Base-by-base conservation (phyloP, 64 coral and sea anemone species). In the Montipora efflorescens region DNA sequence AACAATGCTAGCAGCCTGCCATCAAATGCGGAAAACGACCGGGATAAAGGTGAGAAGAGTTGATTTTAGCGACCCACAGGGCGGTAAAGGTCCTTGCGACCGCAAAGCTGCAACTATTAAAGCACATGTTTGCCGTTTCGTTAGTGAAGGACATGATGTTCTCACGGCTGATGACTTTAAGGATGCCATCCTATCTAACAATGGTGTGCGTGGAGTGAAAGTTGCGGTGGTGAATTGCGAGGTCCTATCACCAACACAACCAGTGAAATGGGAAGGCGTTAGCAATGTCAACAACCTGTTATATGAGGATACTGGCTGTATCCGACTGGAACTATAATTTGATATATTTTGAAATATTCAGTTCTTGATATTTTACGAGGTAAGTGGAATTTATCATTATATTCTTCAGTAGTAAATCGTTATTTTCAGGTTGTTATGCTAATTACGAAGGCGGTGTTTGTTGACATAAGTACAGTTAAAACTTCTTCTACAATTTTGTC, bases 91-190 rank as follows among this genome's bases (percentile, higher is more conserved):
- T 52, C 47, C 75, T 55, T 93, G 81, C 61, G 91, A 93, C 71
- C 81, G 91, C 72, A 93, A 92, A 74, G 90, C 90, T 75, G 80
- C 90, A 21, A 92, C 80, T 46, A 84, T 92, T 7, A 84, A 92
- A 75, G 79, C 61, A 3, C 69, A 92, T 59, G 80, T 92, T 76
- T 49, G 91, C 48, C 55, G 44, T 50, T 93, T 75, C 58, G 44
- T 93, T 18, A 79, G 79, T 28, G 86, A 94, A 66, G 92, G 92
- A 11, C 85, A 89, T 43, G 86, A 94, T 81, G 86, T 94, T 13
- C 13, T 94, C 20, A 94, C 36, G 5, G 76, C 92, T 76, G 11
- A 62, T 45, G 71, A 94, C 46, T n/a, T 94, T 20, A 79, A 76
- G 48, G 68, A 88, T 59, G 92, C 85, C 16, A 94, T 94, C 15